Base-by-base conservation (phyloP, 2,797 vertebrate genomes). In the Poeciliopsis turneri region DNA sequence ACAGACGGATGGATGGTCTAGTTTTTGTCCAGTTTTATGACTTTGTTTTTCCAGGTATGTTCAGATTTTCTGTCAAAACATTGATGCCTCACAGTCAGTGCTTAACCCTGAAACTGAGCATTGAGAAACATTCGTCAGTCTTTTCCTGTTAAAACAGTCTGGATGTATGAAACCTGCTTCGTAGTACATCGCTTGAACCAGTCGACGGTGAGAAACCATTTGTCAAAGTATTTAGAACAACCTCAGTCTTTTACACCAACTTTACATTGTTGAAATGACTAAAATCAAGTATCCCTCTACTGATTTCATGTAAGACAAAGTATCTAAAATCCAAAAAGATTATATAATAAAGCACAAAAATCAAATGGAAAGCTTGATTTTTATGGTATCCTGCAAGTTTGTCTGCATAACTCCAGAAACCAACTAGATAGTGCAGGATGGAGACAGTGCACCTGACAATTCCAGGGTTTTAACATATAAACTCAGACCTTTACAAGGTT, bases 211-310 rank as follows among this genome's bases (percentile, higher is more conserved):
- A 74, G 13, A 12, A 69, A 77, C 41, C 77, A 55, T 85, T 80
- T 90, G 85, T 82, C 79, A 79, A 78, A 89, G 80, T 86, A 87
- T 86, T 80, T 84, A 76, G 45, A 84, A n/a, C 74, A 33, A 12
- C 51, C 1, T 71, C 71, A 30, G 41, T 51, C 2, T 20, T 64
- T 66, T 23, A 25, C 18, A 23, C 36, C 30, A 64, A 41, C 18
- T 39, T 39, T 5, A 39, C 15, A 61, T 76, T 84, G 20, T 76
- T 46, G 68, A 2, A 55, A 12, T 0, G 2, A 55, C 46, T 23
- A 25, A 46, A 16, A 57, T 71, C 11, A 3, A 20, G 33, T 23
- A 39, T 66, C 3, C 61, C 23, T 12, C 39, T 57, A 11, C 55
- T 23, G 49, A 23, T 51, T 51, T 51, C 7, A 51, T 51, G 7